Conservation (phyloP, 2,888 invertebrate genomes). For the Microchrysa polita region DNA sequence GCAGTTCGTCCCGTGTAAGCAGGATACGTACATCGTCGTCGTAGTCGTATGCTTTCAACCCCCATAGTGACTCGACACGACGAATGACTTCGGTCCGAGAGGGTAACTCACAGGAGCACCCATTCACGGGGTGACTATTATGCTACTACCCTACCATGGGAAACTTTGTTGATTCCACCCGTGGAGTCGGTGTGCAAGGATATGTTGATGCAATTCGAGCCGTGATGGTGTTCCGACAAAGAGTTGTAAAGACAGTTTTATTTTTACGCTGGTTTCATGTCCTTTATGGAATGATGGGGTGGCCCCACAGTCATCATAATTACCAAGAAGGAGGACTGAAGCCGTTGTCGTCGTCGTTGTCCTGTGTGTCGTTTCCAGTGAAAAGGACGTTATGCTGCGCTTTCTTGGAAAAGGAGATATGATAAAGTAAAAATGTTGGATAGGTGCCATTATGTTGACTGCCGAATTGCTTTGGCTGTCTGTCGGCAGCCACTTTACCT, state of each 20-base stretch:
- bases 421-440: slow-evolving; percentile 15
- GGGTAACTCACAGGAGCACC: slow-evolving; percentile 2
- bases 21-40: slow-evolving; percentile 14
- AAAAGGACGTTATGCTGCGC: slow-evolving; percentile 29
- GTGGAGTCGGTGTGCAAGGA: slow-evolving; percentile 13
- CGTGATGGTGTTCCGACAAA: neutral
- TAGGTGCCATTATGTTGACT: slow-evolving; percentile 9
- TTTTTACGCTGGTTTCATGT: slow-evolving; percentile 7
- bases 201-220: slow-evolving; percentile 20
- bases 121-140: neutral
- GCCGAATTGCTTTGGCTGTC: slow-evolving; percentile 3
- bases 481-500: neutral
- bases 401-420: slow-evolving; percentile 11
- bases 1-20: neutral
- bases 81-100: neutral
- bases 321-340: too few species aligned
- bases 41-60: too few species aligned
- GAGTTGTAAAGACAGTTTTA: slow-evolving; percentile 1
- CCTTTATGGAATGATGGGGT: slow-evolving; percentile 20
- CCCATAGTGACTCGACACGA: slow-evolving; percentile 7
- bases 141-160: neutral
- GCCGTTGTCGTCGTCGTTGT: neutral
- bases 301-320: slow-evolving; percentile 27
- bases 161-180: slow-evolving; percentile 1
- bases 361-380: slow-evolving; percentile 23